A percentile compares a stretch with the other conserved stretches of the same genome.
Evolutionary conservation across 2,797 vertebrate species (phyloP).

Genomic region (Discoglossus pictus): DNA sequence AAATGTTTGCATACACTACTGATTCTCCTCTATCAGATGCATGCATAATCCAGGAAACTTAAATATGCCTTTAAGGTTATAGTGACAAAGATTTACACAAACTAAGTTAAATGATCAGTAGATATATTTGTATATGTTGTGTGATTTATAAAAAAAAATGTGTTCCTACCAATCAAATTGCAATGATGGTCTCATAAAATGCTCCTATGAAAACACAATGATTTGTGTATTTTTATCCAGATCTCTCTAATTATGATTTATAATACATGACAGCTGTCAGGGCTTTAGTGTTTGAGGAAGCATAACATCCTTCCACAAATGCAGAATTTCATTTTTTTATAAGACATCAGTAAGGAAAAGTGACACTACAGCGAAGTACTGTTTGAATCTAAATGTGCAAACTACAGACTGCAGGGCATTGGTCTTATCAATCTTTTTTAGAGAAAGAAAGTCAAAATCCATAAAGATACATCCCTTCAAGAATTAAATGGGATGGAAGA

Average conservation of each 20-base stretch:
- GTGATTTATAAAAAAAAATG: too few relatives aligned
- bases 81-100: too few relatives aligned
- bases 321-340: not conserved
- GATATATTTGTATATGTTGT: too few relatives aligned
- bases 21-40: too few relatives aligned
- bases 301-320: slow-evolving; percentile 26
- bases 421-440: slow-evolving; percentile 30
- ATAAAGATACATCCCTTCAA: slow-evolving; percentile 2
- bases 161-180: slow-evolving; percentile 15
- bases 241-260: slow-evolving; percentile 33
- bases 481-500: slow-evolving; percentile 26
- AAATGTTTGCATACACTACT: too few relatives aligned
- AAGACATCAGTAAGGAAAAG: slow-evolving; percentile 17
- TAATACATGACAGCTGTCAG: slow-evolving; percentile 39
- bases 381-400: slow-evolving; percentile 22
- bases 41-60: too few relatives aligned
- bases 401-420: slow-evolving; percentile 5
- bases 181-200: slow-evolving; percentile 1
- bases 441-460: not conserved
- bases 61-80: too few relatives aligned
- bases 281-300: slow-evolving; percentile 39
- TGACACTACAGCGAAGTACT: slow-evolving; percentile 10
- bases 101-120: too few relatives aligned
- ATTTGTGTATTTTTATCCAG: slow-evolving; percentile 24
- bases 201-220: slow-evolving; percentile 3